Percentiles rank a stretch among this genome's conserved stretches.
phyloP scores from a whole-genome alignment of 2,113 vertebrate genomes.

The Sclerurus mexicanus region DNA sequence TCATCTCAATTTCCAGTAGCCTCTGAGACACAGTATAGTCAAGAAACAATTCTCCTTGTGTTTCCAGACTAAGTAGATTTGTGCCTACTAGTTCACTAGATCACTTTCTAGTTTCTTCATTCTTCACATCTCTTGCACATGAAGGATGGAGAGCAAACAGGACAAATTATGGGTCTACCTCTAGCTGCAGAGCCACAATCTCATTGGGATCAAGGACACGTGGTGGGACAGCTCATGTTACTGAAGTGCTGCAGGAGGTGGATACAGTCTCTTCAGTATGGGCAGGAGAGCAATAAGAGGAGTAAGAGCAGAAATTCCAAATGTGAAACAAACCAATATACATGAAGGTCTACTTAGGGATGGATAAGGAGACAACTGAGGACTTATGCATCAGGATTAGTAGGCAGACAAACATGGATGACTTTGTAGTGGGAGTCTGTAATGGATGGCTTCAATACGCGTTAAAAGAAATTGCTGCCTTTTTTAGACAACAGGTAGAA shows the following conservation, averaged over 20 bases:
- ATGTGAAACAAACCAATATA: not conserved
- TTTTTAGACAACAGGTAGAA: not conserved
- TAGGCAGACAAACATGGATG: not conserved
- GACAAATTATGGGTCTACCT: not conserved
- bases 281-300: rapidly evolving
- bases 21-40: not conserved
- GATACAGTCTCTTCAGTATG: not conserved
- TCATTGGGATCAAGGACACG: too few relatives aligned
- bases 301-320: not conserved
- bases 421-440: not conserved
- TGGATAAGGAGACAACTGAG: not conserved
- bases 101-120: not conserved
- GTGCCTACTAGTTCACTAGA: not conserved
- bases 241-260: not conserved
- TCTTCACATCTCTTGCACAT: not conserved
- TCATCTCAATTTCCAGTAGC: not conserved
- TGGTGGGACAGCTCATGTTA: not conserved
- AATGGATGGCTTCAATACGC: not conserved
- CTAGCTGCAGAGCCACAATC: not conserved
- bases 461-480: not conserved
- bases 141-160: not conserved
- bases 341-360: not conserved
- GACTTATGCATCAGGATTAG: not conserved
- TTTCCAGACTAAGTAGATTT: not conserved
- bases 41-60: not conserved